A percentile compares a stretch with the other conserved stretches of the same genome.
Conservation (phyloP, 2,113 vertebrate genomes). For the Galbula dea region DNA sequence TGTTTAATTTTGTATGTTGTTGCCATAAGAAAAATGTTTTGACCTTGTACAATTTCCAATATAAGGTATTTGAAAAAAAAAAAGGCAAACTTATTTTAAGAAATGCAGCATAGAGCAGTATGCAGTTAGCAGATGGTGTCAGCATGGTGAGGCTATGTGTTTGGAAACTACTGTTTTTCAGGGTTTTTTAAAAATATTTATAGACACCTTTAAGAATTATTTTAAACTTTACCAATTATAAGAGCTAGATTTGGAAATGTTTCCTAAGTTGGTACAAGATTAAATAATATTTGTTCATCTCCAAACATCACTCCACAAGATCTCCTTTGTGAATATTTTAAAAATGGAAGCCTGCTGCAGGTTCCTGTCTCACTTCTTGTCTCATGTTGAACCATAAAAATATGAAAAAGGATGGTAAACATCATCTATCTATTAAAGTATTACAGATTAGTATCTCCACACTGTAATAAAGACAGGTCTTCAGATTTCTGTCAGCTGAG, state of each 20-base stretch:
- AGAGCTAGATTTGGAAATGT: background rate
- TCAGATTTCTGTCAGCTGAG: background rate
- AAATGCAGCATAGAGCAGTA: background rate
- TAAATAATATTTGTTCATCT: background rate
- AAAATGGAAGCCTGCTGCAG: background rate
- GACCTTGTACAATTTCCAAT: background rate
- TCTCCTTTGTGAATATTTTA: background rate
- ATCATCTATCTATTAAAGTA: background rate
- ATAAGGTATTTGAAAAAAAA: background rate
- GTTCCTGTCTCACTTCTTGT: background rate
- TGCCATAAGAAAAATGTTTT: background rate
- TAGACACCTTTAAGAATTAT: background rate
- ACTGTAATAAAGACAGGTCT: background rate
- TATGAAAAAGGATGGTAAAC: background rate
- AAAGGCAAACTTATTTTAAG: background rate
- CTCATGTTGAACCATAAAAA: background rate
- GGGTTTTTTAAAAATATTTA: background rate
- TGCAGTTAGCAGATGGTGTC: background rate
- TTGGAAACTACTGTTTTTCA: background rate
- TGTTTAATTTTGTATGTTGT: background rate
- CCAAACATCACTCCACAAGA: background rate
- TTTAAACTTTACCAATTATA: background rate
- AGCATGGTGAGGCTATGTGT: background rate
- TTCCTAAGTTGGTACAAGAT: background rate
- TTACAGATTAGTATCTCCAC: background rate